phyloP scores from a whole-genome alignment of 2,797 vertebrate species.

The Poecilia gillii region DNA sequence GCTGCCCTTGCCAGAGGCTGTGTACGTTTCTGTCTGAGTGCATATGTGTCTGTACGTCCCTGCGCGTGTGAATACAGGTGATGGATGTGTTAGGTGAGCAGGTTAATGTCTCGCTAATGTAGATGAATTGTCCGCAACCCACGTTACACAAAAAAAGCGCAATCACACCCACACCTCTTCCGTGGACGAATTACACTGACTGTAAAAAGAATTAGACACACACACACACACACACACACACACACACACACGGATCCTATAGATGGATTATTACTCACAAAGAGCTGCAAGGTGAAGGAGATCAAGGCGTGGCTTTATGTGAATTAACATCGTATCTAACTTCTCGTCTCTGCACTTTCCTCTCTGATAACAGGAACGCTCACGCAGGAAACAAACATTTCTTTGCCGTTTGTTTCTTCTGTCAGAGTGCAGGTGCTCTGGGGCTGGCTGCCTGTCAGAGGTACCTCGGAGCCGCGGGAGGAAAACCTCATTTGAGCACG shows the following conservation, averaged over 20 bases:
- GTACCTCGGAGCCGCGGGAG: constrained; percentile 32
- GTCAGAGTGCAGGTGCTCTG: constrained; percentile 34
- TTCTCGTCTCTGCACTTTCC: neutral
- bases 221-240: constrained; percentile 22
- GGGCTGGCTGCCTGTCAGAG: constrained; percentile 28
- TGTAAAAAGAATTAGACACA: constrained; percentile 32
- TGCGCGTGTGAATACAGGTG: constrained; percentile 36
- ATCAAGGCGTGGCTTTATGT: constrained; percentile 23
- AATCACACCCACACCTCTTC: constrained; percentile 29
- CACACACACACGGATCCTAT: constrained; percentile 9
- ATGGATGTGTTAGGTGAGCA: constrained; percentile 76
- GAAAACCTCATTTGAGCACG: constrained; percentile 56
- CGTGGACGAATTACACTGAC: constrained; percentile 43
- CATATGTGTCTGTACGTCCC: constrained; percentile 2
- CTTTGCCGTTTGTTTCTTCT: constrained; percentile 25
- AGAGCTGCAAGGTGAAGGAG: constrained; percentile 53
- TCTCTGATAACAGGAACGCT: constrained; percentile 19
- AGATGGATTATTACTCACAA: constrained; percentile 42
- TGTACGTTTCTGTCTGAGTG: constrained; percentile 5
- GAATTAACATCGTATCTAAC: constrained; percentile 1
- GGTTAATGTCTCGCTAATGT: constrained; percentile 79
- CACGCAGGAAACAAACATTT: constrained; percentile 16
- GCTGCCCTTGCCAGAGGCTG: constrained; percentile 65
- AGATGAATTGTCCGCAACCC: constrained; percentile 72
- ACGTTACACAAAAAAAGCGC: constrained; percentile 59